phyloP scores from a whole-genome alignment of 2,113 vertebrate genomes.

The Aramus guarauna region DNA sequence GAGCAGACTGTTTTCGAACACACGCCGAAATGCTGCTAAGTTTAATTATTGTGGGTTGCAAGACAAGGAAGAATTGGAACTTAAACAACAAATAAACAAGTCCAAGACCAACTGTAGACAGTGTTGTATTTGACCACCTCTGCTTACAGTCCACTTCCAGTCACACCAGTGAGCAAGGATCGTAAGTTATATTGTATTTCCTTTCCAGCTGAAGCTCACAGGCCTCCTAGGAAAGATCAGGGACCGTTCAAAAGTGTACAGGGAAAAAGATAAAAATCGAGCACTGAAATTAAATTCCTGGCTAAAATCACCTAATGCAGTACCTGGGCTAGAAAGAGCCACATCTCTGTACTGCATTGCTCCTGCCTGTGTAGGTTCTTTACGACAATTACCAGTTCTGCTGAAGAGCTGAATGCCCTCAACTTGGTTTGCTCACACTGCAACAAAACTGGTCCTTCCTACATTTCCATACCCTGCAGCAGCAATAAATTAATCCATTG shows the following conservation, averaged over 20 bases:
- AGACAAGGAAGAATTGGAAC: background rate
- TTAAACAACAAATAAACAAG: background rate
- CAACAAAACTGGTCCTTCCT: background rate
- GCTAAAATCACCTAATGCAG: background rate
- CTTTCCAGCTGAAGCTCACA: background rate
- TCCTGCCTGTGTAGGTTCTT: background rate
- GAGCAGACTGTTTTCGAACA: background rate
- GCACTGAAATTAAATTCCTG: background rate
- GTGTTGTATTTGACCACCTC: background rate
- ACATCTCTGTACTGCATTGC: background rate
- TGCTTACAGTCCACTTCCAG: background rate
- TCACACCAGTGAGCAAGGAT: background rate
- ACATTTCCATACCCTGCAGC: background rate
- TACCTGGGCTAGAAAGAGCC: background rate
- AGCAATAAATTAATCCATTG: background rate
- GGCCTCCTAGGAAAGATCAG: background rate
- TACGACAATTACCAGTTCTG: background rate
- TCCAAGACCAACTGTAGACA: background rate
- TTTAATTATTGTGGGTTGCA: background rate
- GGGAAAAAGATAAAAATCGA: background rate
- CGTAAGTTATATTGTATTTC: fast-evolving
- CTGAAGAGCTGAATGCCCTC: background rate
- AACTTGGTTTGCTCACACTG: background rate
- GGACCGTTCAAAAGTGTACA: background rate
- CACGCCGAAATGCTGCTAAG: background rate